A percentile compares a stretch with the other conserved stretches of the same genome.
phyloP scores from a whole-genome alignment of 2,797 vertebrate species.

The Pseudotriccus pelzelni region DNA sequence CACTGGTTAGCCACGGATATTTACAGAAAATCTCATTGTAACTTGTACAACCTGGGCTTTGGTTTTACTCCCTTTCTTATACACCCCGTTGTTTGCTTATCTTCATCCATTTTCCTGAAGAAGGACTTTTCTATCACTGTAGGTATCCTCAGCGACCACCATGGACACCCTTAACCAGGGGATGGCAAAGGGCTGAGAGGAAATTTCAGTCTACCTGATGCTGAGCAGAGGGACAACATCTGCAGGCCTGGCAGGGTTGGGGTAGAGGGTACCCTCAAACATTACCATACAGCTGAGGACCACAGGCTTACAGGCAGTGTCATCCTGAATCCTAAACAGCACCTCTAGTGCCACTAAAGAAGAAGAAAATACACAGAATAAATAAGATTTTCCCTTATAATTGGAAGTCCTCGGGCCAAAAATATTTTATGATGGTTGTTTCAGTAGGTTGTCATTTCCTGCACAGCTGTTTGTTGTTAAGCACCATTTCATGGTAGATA shows the following conservation, averaged over 20 bases:
- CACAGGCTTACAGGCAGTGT: not conserved
- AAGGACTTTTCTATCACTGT: not conserved
- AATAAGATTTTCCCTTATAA: slow-evolving; percentile 3
- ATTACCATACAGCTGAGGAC: not conserved
- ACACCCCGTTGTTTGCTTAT: not conserved
- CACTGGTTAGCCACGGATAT: not conserved
- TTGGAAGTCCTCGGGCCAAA: slow-evolving; percentile 12
- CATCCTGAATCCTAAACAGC: not conserved
- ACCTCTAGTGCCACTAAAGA: not conserved
- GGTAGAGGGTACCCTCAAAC: not conserved
- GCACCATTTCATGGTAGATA: slow-evolving; percentile 45
- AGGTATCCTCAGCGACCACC: not conserved
- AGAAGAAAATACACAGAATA: not conserved
- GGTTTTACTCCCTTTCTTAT: not conserved
- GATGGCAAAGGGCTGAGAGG: not conserved
- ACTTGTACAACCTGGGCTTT: not conserved
- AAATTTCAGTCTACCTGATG: not conserved
- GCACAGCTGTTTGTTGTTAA: slow-evolving; percentile 55
- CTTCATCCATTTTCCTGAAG: rapidly evolving
- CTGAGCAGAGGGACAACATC: not conserved
- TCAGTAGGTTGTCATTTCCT: slow-evolving; percentile 68
- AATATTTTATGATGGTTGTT: slow-evolving; percentile 1
- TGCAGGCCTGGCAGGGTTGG: rapidly evolving
- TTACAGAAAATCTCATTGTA: not conserved
- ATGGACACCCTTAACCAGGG: not conserved